phyloP scores from a whole-genome alignment of 2,797 vertebrate genomes.

The Acanthurus lineatus region DNA sequence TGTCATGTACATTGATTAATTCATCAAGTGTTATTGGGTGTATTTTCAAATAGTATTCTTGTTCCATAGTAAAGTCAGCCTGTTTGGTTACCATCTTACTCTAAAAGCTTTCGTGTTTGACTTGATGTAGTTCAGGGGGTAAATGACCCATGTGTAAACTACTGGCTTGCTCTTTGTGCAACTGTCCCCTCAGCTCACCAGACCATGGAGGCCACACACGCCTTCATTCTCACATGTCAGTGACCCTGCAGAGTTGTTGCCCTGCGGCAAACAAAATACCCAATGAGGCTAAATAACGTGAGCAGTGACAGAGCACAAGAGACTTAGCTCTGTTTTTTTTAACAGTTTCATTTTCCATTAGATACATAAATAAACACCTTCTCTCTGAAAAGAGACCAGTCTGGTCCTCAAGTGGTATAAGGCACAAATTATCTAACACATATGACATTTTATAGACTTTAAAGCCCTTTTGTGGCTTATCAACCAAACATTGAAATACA shows the following conservation, averaged over 20 bases:
- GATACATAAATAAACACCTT: neutral
- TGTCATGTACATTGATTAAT: conserved; percentile 44
- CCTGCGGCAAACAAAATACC: conserved; percentile 23
- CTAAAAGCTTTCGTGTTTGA: conserved; percentile 26
- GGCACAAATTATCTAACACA: neutral
- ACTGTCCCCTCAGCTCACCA: conserved; percentile 28
- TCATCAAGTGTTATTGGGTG: conserved; percentile 31
- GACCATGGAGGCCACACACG: conserved; percentile 42
- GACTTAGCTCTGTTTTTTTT: neutral
- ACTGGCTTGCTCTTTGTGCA: conserved; percentile 38
- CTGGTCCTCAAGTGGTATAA: neutral
- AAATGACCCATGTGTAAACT: conserved; percentile 52
- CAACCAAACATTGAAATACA: neutral
- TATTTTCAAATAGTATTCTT: conserved; percentile 14
- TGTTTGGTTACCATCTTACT: conserved; percentile 5
- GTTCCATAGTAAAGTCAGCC: neutral
- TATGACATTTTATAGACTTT: neutral
- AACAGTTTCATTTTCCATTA: neutral
- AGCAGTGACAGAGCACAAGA: conserved; percentile 1
- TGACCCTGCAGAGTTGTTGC: conserved; percentile 15
- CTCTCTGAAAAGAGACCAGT: neutral
- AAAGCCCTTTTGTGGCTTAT: neutral
- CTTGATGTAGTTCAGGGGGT: conserved; percentile 32
- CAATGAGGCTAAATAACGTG: conserved; percentile 20
- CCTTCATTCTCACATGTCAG: conserved; percentile 45